Evolutionary conservation across 2,113 vertebrate species (phyloP).

Genomic region (Sprattus sprattus): DNA sequence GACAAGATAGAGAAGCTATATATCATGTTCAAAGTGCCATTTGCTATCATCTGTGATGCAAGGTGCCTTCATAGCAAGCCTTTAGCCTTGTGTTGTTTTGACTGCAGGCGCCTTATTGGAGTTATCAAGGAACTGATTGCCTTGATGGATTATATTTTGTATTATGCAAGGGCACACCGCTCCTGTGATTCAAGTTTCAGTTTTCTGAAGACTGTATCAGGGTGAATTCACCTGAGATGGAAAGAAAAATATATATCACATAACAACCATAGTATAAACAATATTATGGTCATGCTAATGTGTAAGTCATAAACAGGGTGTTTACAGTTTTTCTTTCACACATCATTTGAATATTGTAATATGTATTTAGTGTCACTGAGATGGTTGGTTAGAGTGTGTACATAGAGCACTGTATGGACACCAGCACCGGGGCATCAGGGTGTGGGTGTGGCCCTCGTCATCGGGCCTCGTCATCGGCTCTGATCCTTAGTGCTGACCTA

Average conservation of each 20-base stretch:
- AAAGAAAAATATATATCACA: too few species aligned
- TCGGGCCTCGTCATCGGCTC: slow-evolving; percentile 9
- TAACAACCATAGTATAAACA: too few species aligned
- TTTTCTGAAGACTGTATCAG: background rate
- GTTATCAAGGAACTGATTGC: background rate
- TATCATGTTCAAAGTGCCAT: background rate
- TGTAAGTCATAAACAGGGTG: background rate
- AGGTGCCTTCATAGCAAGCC: background rate
- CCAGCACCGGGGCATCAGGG: slow-evolving; percentile 24
- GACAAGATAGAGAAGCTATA: background rate
- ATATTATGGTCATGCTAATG: too few species aligned
- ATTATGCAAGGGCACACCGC: background rate
- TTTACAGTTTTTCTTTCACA: background rate
- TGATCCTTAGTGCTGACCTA: background rate
- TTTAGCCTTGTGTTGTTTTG: background rate
- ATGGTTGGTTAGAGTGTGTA: background rate
- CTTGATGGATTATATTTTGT: background rate
- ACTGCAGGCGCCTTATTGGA: background rate
- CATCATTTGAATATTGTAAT: too few species aligned
- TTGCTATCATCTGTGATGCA: background rate
- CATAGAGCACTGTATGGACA: background rate
- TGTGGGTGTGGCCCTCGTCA: slow-evolving; percentile 38
- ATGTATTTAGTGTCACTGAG: too few species aligned
- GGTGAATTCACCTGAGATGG: too few species aligned
- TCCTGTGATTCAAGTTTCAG: background rate